Base-by-base conservation (phyloP, 2,113 vertebrate species). In the Gymnocephalus cernua region DNA sequence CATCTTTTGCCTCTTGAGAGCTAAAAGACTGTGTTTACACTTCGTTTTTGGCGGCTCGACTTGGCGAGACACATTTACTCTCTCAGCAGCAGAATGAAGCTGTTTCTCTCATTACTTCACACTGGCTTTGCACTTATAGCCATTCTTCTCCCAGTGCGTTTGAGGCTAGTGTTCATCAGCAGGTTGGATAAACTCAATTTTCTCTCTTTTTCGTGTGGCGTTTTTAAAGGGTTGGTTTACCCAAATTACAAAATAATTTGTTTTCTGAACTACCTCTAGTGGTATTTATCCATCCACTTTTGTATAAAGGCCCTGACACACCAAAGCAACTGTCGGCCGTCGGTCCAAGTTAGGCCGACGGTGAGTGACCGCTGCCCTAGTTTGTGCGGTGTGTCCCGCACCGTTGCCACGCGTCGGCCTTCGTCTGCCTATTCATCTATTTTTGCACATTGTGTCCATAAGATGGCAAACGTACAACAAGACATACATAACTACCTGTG, bases 21-120 rank as follows among this genome's bases (percentile, higher is more conserved):
- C 84, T 79, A 85, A 88, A 91, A 89, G 80, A 89, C 90, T 88
- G 88, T 93, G 89, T 93, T 93, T 93, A 93, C 87, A 86, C 86
- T 89, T 84, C 3, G 62, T 79, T 91, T 92, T 89, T 87, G 86
- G 89, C 74, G n/a, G 74, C 74, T 88, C 9, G 6, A 86, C 85
- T 91, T 90, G 89, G 80, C 76, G 44, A 92, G 84, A 83, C 88
- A 57, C 78, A 90, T 91, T 93, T 91, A 81, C 86, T 88, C 83
- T 88, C 74, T 76, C 72, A 35, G 77, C 68, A 67, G 50, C 75
- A 77, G 69, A 90, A 82, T 76, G 69, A 86, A 90, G 69, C 74
- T 2, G 27, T 71, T 83, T 71, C 79, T 76, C 74, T 86, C 77
- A 89, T 86, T 82, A 83, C 78, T 86, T 80, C 79, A 83, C 69